Percentiles rank a stretch among this genome's conserved stretches.
Conservation (phyloP, 2,888 invertebrate genomes). For the Eupithecia inturbata region DNA sequence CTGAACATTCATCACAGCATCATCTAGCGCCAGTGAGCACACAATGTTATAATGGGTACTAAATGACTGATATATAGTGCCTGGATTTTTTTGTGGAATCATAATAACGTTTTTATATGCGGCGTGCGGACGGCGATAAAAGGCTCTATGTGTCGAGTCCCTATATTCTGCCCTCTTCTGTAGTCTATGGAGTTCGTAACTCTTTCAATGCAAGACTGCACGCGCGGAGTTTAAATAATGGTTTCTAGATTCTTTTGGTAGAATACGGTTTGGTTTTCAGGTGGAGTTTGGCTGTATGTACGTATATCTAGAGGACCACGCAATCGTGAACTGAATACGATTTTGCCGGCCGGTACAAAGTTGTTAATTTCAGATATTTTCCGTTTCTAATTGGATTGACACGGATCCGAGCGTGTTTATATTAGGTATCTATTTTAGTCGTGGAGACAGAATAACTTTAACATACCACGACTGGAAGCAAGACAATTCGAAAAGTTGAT, state of each 20-base stretch:
- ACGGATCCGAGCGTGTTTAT: not conserved
- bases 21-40: not conserved
- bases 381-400: conserved; percentile 7
- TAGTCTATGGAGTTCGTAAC: conserved; percentile 52
- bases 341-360: not conserved
- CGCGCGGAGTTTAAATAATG: conserved; percentile 46
- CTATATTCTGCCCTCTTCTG: conserved; percentile 38
- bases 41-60: not conserved
- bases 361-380: not conserved
- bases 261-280: not conserved
- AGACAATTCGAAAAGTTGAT: conserved; percentile 8
- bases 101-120: no score
- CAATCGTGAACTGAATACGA: not conserved
- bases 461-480: not conserved
- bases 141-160: conserved; percentile 72
- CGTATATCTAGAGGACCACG: not conserved
- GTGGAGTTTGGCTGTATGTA: not conserved
- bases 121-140: conserved; percentile 66
- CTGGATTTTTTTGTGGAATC: no score
- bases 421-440: conserved; percentile 2
- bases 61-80: not conserved
- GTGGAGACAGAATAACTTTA: conserved; percentile 3
- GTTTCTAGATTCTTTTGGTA: not conserved
- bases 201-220: conserved; percentile 71
- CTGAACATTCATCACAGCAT: not conserved